Evolutionary conservation across 2,888 invertebrate species (phyloP), one percentile per base, ranked within the genome.

Genomic region (Oligia strigilis): DNA sequence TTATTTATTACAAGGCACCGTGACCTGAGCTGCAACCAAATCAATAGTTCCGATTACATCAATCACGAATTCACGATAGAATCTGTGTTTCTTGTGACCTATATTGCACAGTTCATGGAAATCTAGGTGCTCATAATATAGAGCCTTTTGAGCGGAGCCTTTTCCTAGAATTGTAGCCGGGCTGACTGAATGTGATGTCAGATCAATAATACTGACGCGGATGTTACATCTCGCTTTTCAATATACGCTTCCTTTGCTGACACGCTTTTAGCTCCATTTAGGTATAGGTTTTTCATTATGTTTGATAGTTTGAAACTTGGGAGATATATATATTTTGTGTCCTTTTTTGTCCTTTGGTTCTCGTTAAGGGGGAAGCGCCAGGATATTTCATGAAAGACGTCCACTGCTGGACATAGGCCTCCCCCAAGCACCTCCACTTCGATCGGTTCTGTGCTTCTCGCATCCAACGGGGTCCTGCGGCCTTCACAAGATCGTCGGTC

Each of bases 31-130:
- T 80, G 80, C 67, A 72, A 58, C 36, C 19, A 72, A 74, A 84
- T 80, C 84, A 76, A 84, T 80, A 74, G n/a, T 65, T 49, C 29
- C 66, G 75, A 75, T 72, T 83, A 79, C 74, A 79, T 78, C 66
- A 52, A 72, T 40, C 66, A 72, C 64, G n/a, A 23, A 52, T 69
- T 40, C 66, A 72, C 64, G n/a, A 23, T 52, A 40, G 64, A 55
- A 55, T 70, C 64, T 72, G 40, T 79, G 46, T 72, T 55, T 62
- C 46, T 72, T 13, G 19, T 78, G 85, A 82, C 72, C 74, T 76
- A 78, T 74, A 76, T 84, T 73, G 71, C 62, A 17, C 0, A 64
- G 19, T 72, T 67, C 65, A 29, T 73, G 23, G 60, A 72, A 76
- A 74, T 75, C 36, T 46, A 65, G 66, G 49, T 55, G 13, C 49